Conservation (phyloP, 2,888 invertebrate species). For the Drosophila yooni region DNA sequence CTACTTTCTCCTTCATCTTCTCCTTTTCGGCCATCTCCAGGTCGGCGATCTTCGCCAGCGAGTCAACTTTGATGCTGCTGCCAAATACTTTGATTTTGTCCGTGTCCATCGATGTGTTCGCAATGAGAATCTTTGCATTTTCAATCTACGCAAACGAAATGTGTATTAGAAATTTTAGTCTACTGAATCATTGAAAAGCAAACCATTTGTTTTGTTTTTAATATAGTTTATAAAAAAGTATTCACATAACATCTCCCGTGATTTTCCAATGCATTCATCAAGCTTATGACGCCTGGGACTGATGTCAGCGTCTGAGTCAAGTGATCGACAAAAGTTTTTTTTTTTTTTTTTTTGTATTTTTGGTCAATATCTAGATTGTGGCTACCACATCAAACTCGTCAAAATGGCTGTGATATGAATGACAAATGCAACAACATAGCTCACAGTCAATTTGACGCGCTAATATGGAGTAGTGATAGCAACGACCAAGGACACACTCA, state of each 20-base stretch:
- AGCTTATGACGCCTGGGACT: background rate
- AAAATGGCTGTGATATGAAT: slow-evolving; percentile 85
- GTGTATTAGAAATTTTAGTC: background rate
- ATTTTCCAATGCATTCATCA: background rate
- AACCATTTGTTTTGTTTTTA: background rate
- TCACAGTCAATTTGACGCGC: slow-evolving; percentile 86
- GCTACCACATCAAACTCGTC: slow-evolving; percentile 83
- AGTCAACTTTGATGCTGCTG: slow-evolving; percentile 96
- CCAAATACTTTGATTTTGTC: slow-evolving; percentile 99
- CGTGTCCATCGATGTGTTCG: slow-evolving; percentile 99
- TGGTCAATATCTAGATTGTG: slow-evolving; percentile 21
- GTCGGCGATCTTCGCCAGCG: slow-evolving; percentile 98
- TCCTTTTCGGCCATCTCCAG: slow-evolving; percentile 99
- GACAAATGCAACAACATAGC: slow-evolving; percentile 70
- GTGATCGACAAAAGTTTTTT: slow-evolving; percentile 1
- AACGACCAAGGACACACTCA: background rate
- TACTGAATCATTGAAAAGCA: background rate
- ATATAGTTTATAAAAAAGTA: background rate
- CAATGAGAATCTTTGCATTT: slow-evolving; percentile 98
- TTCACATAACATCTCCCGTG: background rate
- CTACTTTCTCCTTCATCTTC: slow-evolving; percentile 99
- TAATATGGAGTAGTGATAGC: slow-evolving; percentile 56
- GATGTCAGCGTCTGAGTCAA: slow-evolving; percentile 30
- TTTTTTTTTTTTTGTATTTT: background rate
- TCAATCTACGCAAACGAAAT: slow-evolving; percentile 87